Percentiles rank a stretch among this genome's conserved stretches.
These are phyloP conservation scores for Enhydra lutris DNA, from an alignment of 2,113 vertebrate species.

Conservation along the genomic window DNA sequence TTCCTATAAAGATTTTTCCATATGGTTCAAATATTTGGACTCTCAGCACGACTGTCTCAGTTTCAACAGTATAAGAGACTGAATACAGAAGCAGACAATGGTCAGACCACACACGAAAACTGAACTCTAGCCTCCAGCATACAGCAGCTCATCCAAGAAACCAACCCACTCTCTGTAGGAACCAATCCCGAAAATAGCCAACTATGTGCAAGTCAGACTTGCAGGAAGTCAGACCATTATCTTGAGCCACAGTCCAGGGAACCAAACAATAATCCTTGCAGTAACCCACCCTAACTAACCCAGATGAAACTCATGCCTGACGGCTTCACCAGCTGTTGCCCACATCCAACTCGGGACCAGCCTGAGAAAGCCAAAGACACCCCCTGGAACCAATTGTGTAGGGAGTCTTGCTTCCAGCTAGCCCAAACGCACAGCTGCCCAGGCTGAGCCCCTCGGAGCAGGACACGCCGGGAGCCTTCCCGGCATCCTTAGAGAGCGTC, in stretches of 20 bases:
- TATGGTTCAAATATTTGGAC: neutral
- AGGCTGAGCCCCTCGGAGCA: accelerated
- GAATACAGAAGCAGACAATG: neutral
- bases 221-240: neutral
- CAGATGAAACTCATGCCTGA: neutral
- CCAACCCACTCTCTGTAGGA: neutral
- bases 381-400: too few relatives aligned
- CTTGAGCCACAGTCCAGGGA: neutral
- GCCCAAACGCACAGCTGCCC: neutral
- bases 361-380: neutral
- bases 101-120: neutral
- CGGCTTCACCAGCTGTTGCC: neutral
- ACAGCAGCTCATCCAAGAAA: neutral
- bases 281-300: accelerated
- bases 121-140: neutral
- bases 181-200: neutral
- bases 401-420: accelerated
- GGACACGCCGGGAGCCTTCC: neutral
- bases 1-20: neutral
- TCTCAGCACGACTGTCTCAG: neutral
- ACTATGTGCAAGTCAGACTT: neutral
- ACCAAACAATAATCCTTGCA: neutral
- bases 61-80: neutral
- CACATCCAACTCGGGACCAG: neutral
- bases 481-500: too few relatives aligned